Conservation (phyloP, 2,113 vertebrate genomes). For the Marmota flaviventris region DNA sequence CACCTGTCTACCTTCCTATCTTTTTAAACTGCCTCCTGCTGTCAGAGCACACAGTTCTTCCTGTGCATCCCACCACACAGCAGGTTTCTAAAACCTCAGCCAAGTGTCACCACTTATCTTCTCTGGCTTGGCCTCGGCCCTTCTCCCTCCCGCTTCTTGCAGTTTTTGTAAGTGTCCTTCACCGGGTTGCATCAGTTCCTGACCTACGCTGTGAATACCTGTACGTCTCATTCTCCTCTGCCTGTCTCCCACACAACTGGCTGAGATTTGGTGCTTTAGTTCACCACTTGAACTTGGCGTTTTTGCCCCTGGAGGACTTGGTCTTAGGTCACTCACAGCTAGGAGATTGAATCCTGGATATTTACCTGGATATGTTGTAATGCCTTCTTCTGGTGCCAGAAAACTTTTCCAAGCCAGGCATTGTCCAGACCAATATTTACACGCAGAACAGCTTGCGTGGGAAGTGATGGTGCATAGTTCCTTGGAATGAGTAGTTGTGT, state of each 20-base stretch:
- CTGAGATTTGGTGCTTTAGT: neutral
- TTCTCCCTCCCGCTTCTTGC: neutral
- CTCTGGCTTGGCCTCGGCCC: neutral
- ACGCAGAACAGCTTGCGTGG: neutral
- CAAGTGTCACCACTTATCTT: neutral
- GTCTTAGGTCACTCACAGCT: neutral
- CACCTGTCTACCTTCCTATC: neutral
- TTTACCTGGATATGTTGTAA: constrained; percentile 65
- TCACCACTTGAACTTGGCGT: neutral
- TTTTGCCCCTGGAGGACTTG: constrained; percentile 51
- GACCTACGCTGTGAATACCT: neutral
- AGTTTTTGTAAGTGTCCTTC: neutral
- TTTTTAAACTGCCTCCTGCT: neutral
- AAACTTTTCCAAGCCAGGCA: neutral
- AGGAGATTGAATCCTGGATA: constrained; percentile 27
- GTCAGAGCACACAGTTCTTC: neutral
- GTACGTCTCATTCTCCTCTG: neutral
- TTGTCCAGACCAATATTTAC: constrained; percentile 56
- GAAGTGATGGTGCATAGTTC: neutral
- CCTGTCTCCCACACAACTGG: constrained; percentile 50
- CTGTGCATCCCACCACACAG: accelerated
- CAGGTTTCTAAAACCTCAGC: neutral
- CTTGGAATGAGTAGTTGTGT: neutral
- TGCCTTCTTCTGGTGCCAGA: constrained; percentile 13
- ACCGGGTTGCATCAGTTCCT: neutral